Percentiles rank a stretch among this genome's conserved stretches.
Evolutionary conservation across 1,140 invertebrate genomes (phyloP).

Genomic region (Sycophaga agraensis): DNA sequence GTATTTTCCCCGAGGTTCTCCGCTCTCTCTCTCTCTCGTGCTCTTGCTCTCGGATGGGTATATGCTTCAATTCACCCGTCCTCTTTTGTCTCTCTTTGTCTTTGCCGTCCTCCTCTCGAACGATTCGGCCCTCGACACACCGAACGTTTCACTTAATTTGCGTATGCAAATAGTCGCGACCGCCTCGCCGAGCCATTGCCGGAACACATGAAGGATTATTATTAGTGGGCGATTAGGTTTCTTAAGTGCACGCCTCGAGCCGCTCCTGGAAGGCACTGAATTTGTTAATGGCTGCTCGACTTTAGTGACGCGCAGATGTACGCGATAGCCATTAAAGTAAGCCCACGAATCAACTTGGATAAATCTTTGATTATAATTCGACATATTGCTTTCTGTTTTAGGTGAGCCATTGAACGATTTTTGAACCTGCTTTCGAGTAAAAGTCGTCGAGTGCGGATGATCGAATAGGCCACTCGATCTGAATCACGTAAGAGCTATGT

Average conservation of each 20-base stretch:
- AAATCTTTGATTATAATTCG: no score
- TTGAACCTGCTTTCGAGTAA: no score
- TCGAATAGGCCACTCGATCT: no score
- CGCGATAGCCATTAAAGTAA: no score
- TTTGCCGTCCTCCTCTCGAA: background rate
- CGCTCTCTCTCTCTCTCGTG: background rate
- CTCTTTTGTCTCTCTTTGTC: background rate
- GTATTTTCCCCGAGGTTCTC: background rate
- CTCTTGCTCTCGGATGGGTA: no score
- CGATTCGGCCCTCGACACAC: slow-evolving; percentile 4
- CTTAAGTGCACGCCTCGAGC: background rate
- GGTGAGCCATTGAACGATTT: slow-evolving; percentile 5
- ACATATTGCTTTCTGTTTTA: slow-evolving; percentile 13
- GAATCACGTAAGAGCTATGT: no score
- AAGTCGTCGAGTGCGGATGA: no score
- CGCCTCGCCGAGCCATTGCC: background rate
- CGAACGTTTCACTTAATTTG: slow-evolving; percentile 30
- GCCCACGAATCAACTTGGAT: no score
- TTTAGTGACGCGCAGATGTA: background rate
- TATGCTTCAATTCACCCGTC: no score
- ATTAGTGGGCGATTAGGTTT: slow-evolving; percentile 16
- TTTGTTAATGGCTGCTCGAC: slow-evolving; percentile 9
- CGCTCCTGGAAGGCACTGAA: background rate
- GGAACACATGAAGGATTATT: background rate
- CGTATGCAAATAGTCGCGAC: slow-evolving; percentile 26